A percentile compares a stretch with the other conserved stretches of the same genome.
Conservation (phyloP, 2,113 vertebrate genomes). For the Nipponia nippon region DNA sequence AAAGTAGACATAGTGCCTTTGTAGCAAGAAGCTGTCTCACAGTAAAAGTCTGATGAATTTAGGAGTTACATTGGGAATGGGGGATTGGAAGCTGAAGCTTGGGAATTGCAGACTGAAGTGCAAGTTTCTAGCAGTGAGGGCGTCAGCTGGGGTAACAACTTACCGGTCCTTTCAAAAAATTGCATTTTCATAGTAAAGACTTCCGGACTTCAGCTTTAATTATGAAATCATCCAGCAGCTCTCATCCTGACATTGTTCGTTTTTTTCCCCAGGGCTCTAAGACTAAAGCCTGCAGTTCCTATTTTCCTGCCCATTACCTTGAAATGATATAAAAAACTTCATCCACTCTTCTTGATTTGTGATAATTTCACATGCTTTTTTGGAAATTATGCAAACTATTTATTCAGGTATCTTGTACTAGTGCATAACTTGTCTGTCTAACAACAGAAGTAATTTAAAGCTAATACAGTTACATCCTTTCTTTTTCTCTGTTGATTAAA, state of each 20-base stretch:
- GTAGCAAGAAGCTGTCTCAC: neutral
- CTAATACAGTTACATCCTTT: neutral
- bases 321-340: neutral
- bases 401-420: neutral
- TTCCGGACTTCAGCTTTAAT: neutral
- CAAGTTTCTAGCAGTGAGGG: neutral
- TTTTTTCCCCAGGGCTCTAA: neutral
- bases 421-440: neutral
- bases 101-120: neutral
- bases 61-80: neutral
- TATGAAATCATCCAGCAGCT: neutral
- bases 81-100: neutral
- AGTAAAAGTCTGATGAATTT: neutral
- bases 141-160: neutral
- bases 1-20: neutral
- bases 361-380: neutral
- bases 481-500: neutral
- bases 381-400: neutral
- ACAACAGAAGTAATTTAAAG: neutral
- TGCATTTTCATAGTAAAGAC: neutral
- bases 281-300: neutral
- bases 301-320: neutral
- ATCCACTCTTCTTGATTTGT: neutral
- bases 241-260: neutral
- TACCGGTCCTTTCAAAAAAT: neutral